Conservation (phyloP, 2,113 vertebrate species). For the Syrmaticus mikado region DNA sequence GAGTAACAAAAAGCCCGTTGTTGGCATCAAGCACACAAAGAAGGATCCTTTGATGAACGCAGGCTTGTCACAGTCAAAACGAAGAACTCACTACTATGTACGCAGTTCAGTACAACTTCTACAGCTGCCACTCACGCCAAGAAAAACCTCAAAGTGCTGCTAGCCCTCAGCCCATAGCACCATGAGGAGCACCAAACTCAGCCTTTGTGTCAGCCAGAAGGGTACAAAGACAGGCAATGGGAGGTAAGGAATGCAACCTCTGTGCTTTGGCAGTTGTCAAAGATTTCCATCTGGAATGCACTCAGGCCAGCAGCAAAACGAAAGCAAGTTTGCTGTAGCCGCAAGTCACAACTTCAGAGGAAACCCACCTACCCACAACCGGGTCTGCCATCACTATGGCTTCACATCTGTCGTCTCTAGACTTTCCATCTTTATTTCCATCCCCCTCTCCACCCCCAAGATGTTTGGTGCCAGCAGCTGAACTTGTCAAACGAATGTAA, state of each 20-base stretch:
- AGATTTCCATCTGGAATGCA: background rate
- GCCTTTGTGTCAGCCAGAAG: background rate
- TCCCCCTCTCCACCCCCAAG: background rate
- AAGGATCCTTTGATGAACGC: background rate
- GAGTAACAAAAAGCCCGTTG: background rate
- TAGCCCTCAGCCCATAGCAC: background rate
- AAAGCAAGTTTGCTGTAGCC: background rate
- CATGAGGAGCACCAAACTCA: background rate
- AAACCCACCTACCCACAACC: background rate
- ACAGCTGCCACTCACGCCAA: background rate
- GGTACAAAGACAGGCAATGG: background rate
- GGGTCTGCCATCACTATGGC: background rate
- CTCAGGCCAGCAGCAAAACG: fast-evolving
- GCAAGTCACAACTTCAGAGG: background rate
- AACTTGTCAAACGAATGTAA: background rate
- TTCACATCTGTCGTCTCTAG: background rate
- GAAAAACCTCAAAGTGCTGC: background rate
- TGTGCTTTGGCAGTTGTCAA: background rate
- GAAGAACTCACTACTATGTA: background rate
- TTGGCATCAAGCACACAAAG: background rate
- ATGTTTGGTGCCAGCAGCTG: background rate
- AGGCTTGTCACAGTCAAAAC: background rate
- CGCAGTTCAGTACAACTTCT: background rate
- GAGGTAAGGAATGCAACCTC: fast-evolving
- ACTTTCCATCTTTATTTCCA: background rate